Conservation (phyloP, 2,888 invertebrate species). For the Spicauda simplicius region DNA sequence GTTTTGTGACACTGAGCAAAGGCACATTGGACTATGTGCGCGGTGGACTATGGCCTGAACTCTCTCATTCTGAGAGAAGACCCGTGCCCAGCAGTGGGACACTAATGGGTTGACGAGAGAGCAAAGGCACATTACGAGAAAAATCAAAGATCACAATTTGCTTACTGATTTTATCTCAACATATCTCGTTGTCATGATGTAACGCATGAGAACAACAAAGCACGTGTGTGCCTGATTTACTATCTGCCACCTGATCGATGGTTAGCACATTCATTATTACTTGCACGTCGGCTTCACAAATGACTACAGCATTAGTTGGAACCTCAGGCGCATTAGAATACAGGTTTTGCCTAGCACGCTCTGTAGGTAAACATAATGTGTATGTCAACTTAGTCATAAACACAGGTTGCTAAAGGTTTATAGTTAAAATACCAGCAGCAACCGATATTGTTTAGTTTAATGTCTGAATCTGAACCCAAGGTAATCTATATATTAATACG, state of each 20-base stretch:
- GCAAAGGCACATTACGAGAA: not conserved
- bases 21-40: too few species aligned
- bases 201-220: constrained; percentile 4
- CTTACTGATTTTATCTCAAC: too few species aligned
- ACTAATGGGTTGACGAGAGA: too few species aligned
- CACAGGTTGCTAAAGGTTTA: not conserved
- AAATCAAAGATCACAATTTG: not conserved
- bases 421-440: not conserved
- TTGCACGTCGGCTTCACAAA: constrained; percentile 1
- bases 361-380: not conserved
- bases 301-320: constrained; percentile 2
- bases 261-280: not conserved
- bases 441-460: too few species aligned
- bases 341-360: not conserved
- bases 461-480: too few species aligned
- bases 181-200: constrained; percentile 10
- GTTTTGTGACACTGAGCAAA: not conserved
- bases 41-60: too few species aligned
- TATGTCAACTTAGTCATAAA: not conserved
- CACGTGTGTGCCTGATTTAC: constrained; percentile 21
- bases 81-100: too few species aligned
- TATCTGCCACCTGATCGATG: not conserved
- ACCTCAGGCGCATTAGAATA: not conserved
- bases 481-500: too few species aligned
- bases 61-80: too few species aligned